Conservation (phyloP, 2,888 invertebrate species). For the Plebejus anna region DNA sequence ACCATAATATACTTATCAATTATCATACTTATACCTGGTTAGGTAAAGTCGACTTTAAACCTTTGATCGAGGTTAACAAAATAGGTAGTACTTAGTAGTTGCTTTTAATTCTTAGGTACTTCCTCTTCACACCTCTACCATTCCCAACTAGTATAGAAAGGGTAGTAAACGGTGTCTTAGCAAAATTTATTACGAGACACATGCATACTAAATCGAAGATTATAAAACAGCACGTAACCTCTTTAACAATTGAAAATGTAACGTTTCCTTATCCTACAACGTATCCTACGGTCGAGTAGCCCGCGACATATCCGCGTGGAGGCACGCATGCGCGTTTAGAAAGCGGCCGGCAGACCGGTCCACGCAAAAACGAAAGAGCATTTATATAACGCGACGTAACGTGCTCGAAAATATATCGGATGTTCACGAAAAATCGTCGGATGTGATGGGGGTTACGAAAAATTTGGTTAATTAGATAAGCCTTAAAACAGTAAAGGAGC, state of each 20-base stretch:
- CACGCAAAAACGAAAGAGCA: conserved; percentile 44
- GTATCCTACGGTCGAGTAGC: conserved; percentile 38
- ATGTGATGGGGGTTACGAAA: background rate
- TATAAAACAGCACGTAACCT: background rate
- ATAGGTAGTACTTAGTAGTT: background rate
- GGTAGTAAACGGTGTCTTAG: background rate
- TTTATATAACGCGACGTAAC: conserved; percentile 41
- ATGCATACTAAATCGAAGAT: background rate
- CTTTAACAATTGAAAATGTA: background rate
- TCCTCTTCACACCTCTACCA: background rate
- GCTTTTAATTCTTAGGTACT: background rate
- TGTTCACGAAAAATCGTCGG: background rate
- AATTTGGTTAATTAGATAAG: background rate
- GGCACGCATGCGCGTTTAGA: conserved; percentile 63
- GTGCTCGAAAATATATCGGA: conserved; percentile 23
- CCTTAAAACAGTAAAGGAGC: no score
- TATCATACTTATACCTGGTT: no score
- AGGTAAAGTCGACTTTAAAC: background rate
- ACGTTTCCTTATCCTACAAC: conserved; percentile 29
- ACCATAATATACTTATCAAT: no score
- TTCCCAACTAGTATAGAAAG: no score
- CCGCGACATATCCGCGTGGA: conserved; percentile 61
- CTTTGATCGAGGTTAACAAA: background rate
- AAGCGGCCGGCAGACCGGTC: conserved; percentile 70
- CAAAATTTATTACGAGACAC: no score